These are phyloP conservation scores for Colaptes auratus DNA, from an alignment of 2,113 vertebrate species.

Conservation along the genomic window DNA sequence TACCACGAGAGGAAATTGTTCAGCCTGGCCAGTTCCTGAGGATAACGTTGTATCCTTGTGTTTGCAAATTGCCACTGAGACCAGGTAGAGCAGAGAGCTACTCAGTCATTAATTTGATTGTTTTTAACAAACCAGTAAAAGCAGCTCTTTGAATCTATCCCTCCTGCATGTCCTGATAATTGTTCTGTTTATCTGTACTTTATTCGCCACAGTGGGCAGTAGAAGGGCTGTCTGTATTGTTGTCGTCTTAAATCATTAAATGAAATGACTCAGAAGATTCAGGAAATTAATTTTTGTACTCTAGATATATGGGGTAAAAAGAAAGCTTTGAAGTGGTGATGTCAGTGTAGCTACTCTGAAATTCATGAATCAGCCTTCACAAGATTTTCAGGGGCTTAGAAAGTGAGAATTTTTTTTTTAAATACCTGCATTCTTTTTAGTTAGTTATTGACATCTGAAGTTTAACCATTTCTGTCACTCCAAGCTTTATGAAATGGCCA, in stretches of 20 bases:
- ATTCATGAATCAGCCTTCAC: neutral
- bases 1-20: no score
- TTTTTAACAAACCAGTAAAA: slow-evolving; percentile 15
- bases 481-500: neutral
- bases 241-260: slow-evolving; percentile 49
- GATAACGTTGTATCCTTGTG: neutral
- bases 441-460: slow-evolving; percentile 45
- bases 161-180: slow-evolving; percentile 42
- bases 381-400: slow-evolving; percentile 22
- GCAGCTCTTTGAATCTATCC: slow-evolving; percentile 16
- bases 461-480: slow-evolving; percentile 26
- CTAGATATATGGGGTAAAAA: neutral
- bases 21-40: no score
- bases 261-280: slow-evolving; percentile 58
- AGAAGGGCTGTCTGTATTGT: slow-evolving; percentile 6
- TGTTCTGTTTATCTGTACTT: slow-evolving; percentile 51
- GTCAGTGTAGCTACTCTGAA: slow-evolving; percentile 30
- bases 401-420: neutral
- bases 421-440: slow-evolving; percentile 22
- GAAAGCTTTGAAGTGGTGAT: slow-evolving; percentile 47
- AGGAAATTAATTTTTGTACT: slow-evolving; percentile 68
- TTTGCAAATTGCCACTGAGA: neutral
- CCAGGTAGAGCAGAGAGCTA: neutral
- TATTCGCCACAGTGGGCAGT: neutral
- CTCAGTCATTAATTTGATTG: neutral